Conservation (phyloP, 2,797 vertebrate species). For the Limosa lapponica region DNA sequence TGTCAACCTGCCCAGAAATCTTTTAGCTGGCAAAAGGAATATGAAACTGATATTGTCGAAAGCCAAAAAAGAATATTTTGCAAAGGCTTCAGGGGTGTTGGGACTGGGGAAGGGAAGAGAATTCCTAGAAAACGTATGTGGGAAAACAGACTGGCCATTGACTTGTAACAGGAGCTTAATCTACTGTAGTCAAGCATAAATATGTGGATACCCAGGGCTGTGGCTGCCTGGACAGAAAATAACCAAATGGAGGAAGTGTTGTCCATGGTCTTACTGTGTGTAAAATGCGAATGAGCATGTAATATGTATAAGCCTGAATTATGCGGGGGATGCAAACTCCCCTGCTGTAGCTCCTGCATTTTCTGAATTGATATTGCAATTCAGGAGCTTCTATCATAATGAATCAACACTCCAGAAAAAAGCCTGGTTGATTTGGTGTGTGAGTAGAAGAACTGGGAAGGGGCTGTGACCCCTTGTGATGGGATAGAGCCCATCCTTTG, state of each 20-base stretch:
- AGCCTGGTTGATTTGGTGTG: background rate
- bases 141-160: background rate
- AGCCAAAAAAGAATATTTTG: background rate
- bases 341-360: background rate
- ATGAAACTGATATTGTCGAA: constrained; percentile 9
- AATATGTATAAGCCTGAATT: background rate
- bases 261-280: background rate
- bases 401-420: background rate
- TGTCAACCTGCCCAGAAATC: constrained; percentile 51
- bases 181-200: background rate
- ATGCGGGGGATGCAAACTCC: background rate
- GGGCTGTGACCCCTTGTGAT: background rate
- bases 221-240: background rate
- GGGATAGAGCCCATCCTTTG: background rate
- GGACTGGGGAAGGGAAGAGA: background rate
- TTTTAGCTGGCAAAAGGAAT: background rate
- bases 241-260: background rate
- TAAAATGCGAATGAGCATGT: background rate
- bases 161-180: background rate
- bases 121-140: background rate
- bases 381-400: background rate
- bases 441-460: background rate
- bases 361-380: background rate
- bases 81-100: background rate
- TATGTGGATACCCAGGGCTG: accelerated